Base-by-base conservation (phyloP, 2,113 vertebrate genomes). In the Hippotragus niger region DNA sequence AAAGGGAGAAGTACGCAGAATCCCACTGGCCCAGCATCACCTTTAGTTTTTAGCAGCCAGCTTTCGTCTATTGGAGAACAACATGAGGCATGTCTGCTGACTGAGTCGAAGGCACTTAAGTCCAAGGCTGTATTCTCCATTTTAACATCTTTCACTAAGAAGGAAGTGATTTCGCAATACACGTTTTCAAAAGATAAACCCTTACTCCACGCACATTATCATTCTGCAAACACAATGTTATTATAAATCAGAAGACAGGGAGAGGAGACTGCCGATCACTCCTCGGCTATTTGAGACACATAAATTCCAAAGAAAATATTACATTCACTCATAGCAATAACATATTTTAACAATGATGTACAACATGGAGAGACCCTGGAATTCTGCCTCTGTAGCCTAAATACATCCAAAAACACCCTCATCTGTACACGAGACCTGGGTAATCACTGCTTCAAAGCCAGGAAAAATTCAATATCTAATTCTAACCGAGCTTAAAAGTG, bases 161-260 rank as follows among this genome's bases (percentile, higher is more conserved):
- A 94, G 52, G 86, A 94, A 95, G 88, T 52, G 40, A 95, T 71
- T 92, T 74, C 36, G 23, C 25, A 94, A 81, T 90, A 81, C 57
- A 89, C 29, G 27, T 96, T 94, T 97, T 86, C 57, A 94, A 97
- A 88, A 82, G 74, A 92, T 88, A 92, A 96, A 97, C 57, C 94
- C 62, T 74, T 81, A 96, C 7, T 82, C 47, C 27, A 64, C 6
- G 90, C 45, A 92, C 14, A 92, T 36, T 90, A 85, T 43, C 64
- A 87, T 62, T 83, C 36, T 36, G 10, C 90, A 36, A 96, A 74
- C 52, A 95, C 19, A 95, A 23, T 84, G 93, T 88, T 94, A 74
- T n/a, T 76, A 95, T 57, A 96, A 89, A 87, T 91, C 74, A 90
- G 57, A 81, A 94, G 55, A 91, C 64, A 95, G 76, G n/a, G 58